Evolutionary conservation across 2,113 vertebrate species (phyloP), one percentile per base, ranked within the genome.

Genomic region (Actenoides hombroni): DNA sequence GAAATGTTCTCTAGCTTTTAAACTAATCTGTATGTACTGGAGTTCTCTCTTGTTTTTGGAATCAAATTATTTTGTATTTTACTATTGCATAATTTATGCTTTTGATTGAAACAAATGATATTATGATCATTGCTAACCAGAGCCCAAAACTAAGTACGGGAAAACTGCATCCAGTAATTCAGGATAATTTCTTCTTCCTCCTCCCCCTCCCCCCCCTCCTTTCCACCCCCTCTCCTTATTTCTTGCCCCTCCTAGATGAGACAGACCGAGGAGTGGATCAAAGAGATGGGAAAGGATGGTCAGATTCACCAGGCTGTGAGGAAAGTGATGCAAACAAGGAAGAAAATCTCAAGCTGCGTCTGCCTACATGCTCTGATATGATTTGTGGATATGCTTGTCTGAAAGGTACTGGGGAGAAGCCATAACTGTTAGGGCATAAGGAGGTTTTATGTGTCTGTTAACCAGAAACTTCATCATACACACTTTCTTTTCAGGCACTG

Each of bases 301-400:
- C 97, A 2, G 53, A 81, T 14, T 98, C 98, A 20, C 96, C 98
- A 0, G 98, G 98, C 84, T 99, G 98, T 29, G 99, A 99, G 85
- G 98, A 99, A 81, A 98, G 98, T 0, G 99, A 99, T 31, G 99
- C 99, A 1, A 98, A 99, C 29, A 98, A 97, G 64, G 98, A 99
- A 33, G 98, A 98, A 56, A 93, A 97, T 35, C 97, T 98, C 65
- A 98, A 97, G 88, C 97, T 98, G 68, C 98, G 99, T 79, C 98
- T 99, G 51, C 99, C 99, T 5, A 99, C 99, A 0, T 97, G 99
- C 67, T 99, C 99, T 0, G 99, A 99, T 97, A 99, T 99, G 99
- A 99, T 99, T 86, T 99, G 99, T 63, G 99, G 99, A 92, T 99
- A 98, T 5, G 99, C 99, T 42, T 99, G 99, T 81, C 98, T 99